These are phyloP conservation scores for Hyposoter didymator DNA, from an alignment of 2,888 invertebrate genomes.

Conservation along the genomic window DNA sequence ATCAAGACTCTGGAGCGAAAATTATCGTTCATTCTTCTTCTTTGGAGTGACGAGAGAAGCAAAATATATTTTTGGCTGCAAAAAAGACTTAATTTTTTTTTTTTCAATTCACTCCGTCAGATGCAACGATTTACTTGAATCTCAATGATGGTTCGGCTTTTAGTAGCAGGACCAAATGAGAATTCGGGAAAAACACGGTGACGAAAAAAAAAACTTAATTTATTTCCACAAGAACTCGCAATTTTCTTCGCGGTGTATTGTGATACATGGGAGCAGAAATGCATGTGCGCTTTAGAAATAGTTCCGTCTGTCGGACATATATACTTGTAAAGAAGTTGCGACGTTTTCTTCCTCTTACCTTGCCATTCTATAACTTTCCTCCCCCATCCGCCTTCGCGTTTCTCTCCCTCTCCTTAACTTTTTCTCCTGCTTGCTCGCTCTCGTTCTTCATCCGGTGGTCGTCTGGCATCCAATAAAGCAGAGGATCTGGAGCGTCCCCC, in stretches of 20 bases:
- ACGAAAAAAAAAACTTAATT: constrained; percentile 9
- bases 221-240: not conserved
- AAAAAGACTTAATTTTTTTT: not conserved
- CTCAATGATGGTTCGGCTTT: not conserved
- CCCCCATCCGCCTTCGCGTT: not conserved
- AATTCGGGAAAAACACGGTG: not conserved
- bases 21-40: not conserved
- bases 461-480: constrained; percentile 59
- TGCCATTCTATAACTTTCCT: not conserved
- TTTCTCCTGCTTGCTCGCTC: constrained; percentile 2
- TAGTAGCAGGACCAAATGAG: not conserved
- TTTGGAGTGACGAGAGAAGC: not conserved
- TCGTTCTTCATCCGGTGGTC: constrained; percentile 45
- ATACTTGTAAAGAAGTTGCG: constrained; percentile 24
- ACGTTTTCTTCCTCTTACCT: constrained; percentile 19
- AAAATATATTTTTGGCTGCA: not conserved
- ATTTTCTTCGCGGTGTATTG: constrained; percentile 1
- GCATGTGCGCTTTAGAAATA: constrained; percentile 10
- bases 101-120: not conserved
- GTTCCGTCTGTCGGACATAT: constrained; percentile 27
- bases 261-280: constrained; percentile 28
- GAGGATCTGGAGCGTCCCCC: constrained; percentile 36
- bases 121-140: not conserved
- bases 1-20: not conserved
- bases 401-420: not conserved